A percentile compares a stretch with the other conserved stretches of the same genome.
Conservation (phyloP, 2,797 vertebrate species). For the Gastrophryne carolinensis region DNA sequence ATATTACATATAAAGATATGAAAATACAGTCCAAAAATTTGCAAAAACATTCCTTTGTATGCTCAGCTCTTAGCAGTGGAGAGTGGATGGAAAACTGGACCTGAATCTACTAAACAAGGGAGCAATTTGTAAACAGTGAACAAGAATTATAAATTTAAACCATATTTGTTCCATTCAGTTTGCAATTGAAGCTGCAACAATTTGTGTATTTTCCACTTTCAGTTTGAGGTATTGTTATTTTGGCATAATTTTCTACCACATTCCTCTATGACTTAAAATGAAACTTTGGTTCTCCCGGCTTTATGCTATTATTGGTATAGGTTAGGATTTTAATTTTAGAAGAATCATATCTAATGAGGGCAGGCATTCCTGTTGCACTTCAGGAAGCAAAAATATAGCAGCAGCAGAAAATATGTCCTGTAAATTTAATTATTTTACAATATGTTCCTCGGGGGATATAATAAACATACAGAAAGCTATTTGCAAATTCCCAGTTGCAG, state of each 20-base stretch:
- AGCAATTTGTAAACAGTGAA: too few relatives aligned
- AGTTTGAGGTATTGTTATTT: too few relatives aligned
- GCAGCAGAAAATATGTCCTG: slow-evolving; percentile 49
- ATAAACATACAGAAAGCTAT: slow-evolving; percentile 48
- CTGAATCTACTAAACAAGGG: too few relatives aligned
- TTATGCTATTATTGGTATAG: not conserved
- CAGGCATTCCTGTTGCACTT: slow-evolving; percentile 32
- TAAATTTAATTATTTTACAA: slow-evolving; percentile 47
- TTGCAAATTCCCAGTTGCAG: slow-evolving; percentile 29
- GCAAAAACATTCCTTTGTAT: too few relatives aligned
- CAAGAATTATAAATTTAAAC: too few relatives aligned
- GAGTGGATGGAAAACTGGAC: too few relatives aligned
- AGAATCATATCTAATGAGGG: slow-evolving; percentile 47
- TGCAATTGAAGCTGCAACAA: too few relatives aligned
- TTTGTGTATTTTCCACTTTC: too few relatives aligned
- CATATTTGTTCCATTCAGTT: too few relatives aligned
- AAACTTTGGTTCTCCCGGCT: not conserved
- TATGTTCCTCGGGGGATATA: slow-evolving; percentile 53
- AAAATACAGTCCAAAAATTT: too few relatives aligned
- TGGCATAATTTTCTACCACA: not conserved
- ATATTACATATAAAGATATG: too few relatives aligned
- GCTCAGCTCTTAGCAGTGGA: too few relatives aligned
- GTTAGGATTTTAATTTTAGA: slow-evolving; percentile 2
- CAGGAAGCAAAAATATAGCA: slow-evolving; percentile 50
- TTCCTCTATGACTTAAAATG: not conserved